A percentile compares a stretch with the other conserved stretches of the same genome.
These are phyloP conservation scores for Dicerorhinus sumatrensis DNA, from an alignment of 2,113 vertebrate species.

Conservation along the genomic window DNA sequence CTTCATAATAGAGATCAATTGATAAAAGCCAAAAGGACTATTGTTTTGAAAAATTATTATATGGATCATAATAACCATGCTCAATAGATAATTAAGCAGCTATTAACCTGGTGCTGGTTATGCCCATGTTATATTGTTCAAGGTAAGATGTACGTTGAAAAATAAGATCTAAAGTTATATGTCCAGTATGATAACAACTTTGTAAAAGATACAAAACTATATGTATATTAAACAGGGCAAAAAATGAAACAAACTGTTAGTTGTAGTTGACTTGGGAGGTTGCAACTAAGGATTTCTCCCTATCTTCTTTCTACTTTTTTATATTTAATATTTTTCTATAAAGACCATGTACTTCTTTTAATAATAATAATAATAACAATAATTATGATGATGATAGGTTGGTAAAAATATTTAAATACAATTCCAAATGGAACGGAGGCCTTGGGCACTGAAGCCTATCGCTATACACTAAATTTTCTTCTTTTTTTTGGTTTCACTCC, in stretches of 20 bases:
- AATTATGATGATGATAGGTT: background rate
- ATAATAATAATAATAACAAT: background rate
- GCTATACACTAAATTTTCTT: background rate
- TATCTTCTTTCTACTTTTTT: background rate
- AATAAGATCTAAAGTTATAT: constrained; percentile 4
- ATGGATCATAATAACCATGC: background rate
- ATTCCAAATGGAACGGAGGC: background rate
- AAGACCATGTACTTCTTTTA: background rate
- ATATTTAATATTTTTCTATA: background rate
- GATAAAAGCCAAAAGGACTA: background rate
- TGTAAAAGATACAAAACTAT: background rate
- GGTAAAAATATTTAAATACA: constrained; percentile 49
- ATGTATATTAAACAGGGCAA: background rate
- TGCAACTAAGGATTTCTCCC: background rate
- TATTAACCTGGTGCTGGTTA: background rate
- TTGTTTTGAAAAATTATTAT: constrained; percentile 45
- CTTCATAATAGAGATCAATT: background rate
- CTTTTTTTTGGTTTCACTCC: background rate
- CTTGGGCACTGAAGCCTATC: background rate
- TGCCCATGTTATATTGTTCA: background rate
- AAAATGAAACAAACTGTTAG: background rate
- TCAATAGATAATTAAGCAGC: background rate
- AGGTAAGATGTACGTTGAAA: background rate
- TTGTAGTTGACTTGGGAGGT: background rate
- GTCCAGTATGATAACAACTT: background rate